phyloP scores from a whole-genome alignment of 2,113 vertebrate genomes.

The Bambusicola thoracicus region DNA sequence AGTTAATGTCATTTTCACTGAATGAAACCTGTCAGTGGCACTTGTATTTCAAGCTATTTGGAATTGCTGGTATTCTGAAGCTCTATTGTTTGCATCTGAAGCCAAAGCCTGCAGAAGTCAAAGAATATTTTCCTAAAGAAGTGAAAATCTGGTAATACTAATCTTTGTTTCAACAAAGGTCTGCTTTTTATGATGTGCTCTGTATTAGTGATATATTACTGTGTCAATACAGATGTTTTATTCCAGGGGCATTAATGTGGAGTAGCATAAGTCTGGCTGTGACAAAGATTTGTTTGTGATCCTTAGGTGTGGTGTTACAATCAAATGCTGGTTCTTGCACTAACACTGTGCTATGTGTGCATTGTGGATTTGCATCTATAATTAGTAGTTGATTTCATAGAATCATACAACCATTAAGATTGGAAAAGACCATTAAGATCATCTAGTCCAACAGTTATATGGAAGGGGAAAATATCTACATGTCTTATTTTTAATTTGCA shows the following conservation, averaged over 20 bases:
- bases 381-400: background rate
- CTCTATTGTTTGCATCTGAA: constrained; percentile 29
- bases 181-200: background rate
- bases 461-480: background rate
- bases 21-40: constrained; percentile 61
- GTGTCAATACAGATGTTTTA: background rate
- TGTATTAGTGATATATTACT: background rate
- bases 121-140: background rate
- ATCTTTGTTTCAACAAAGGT: background rate
- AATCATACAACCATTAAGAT: too few species aligned
- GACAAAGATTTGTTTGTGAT: background rate
- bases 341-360: background rate
- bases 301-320: background rate
- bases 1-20: constrained; percentile 71
- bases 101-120: background rate
- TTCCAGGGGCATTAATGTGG: background rate
- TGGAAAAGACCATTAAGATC: too few species aligned
- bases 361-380: background rate
- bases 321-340: background rate
- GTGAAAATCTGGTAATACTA: background rate
- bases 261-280: background rate
- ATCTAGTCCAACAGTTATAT: too few species aligned
- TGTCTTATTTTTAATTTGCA: background rate
- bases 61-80: constrained; percentile 40
- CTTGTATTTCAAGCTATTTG: constrained; percentile 58